A percentile compares a stretch with the other conserved stretches of the same genome.
Evolutionary conservation across 2,797 vertebrate genomes (phyloP).

Genomic region (Gallinago solitaria): DNA sequence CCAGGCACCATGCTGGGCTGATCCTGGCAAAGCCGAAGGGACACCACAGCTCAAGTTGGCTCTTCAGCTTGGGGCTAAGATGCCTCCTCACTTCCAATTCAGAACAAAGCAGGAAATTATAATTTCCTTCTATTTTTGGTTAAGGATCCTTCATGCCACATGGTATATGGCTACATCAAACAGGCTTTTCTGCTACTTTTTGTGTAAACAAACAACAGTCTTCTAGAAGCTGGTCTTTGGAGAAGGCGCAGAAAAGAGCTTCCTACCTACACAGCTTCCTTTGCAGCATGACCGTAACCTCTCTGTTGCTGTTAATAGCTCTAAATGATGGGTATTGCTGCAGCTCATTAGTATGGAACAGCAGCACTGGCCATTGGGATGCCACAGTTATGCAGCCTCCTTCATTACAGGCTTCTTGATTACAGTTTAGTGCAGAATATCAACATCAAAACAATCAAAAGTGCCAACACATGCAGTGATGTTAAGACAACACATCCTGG

Average conservation of each 20-base stretch:
- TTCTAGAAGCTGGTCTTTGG: neutral
- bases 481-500: neutral
- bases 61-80: neutral
- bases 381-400: neutral
- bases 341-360: neutral
- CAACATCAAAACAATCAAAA: neutral
- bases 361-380: neutral
- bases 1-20: neutral
- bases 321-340: neutral
- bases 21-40: neutral
- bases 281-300: neutral
- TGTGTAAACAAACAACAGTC: neutral
- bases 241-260: neutral
- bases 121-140: neutral
- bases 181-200: neutral
- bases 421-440: neutral
- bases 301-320: rapidly evolving
- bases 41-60: neutral
- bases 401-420: neutral
- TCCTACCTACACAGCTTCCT: neutral
- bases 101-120: neutral
- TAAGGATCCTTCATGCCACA: neutral
- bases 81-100: neutral
- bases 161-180: neutral
- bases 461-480: neutral